Percentiles rank a stretch among this genome's conserved stretches.
Conservation (phyloP, 2,888 invertebrate genomes). For the Drosophila demipolita region DNA sequence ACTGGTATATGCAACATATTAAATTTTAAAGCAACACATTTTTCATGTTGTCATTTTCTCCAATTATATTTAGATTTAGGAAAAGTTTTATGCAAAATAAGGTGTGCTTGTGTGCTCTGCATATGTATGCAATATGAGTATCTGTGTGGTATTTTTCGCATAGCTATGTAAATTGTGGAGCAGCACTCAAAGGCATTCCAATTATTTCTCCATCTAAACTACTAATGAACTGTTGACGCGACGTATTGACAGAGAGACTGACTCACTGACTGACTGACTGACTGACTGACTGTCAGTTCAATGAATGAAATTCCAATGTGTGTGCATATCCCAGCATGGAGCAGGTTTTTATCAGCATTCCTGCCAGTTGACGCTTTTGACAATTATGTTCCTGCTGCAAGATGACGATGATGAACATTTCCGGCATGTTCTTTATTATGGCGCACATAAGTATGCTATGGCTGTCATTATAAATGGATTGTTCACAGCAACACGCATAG, state of each 20-base stretch:
- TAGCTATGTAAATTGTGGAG: slow-evolving; percentile 32
- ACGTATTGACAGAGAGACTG: neutral
- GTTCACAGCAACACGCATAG: neutral
- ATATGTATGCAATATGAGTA: slow-evolving; percentile 14
- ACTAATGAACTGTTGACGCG: slow-evolving; percentile 56
- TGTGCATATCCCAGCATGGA: slow-evolving; percentile 49
- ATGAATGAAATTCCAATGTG: slow-evolving; percentile 76
- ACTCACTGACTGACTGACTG: neutral
- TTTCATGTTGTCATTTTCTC: neutral
- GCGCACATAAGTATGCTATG: slow-evolving; percentile 68
- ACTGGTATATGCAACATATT: neutral
- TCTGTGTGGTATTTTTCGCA: slow-evolving; percentile 13
- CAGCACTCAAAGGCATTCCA: slow-evolving; percentile 52
- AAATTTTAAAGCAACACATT: neutral
- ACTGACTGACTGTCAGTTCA: slow-evolving; percentile 35
- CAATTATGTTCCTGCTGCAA: slow-evolving; percentile 45
- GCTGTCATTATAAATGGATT: slow-evolving; percentile 19
- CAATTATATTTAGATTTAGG: neutral
- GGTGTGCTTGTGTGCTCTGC: neutral
- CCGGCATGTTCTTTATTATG: slow-evolving; percentile 24
- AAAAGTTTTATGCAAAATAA: neutral
- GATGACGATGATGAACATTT: slow-evolving; percentile 30
- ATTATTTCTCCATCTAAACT: slow-evolving; percentile 56
- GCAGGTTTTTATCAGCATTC: slow-evolving; percentile 23
- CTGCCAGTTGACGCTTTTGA: slow-evolving; percentile 12